A percentile compares a stretch with the other conserved stretches of the same genome.
These are phyloP conservation scores for Trachelus tabidus DNA, from an alignment of 2,888 invertebrate genomes.

Conservation along the genomic window DNA sequence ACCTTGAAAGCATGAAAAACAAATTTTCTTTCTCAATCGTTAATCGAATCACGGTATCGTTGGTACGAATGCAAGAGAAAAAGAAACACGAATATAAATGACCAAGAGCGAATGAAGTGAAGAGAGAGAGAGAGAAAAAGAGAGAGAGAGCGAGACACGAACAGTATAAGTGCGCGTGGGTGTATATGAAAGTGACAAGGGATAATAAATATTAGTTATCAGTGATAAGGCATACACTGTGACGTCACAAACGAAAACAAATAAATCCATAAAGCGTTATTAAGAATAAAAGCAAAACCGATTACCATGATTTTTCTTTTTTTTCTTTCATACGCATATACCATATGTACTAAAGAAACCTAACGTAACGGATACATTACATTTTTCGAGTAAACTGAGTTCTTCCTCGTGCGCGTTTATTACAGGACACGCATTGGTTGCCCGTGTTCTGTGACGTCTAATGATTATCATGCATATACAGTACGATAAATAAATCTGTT, in stretches of 20 bases:
- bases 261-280: not conserved
- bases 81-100: not conserved
- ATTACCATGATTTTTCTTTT: not conserved
- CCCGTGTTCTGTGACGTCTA: not conserved
- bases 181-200: not conserved
- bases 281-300: not conserved
- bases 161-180: not conserved
- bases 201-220: not conserved
- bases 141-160: not conserved
- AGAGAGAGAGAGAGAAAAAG: not conserved
- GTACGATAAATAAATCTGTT: slow-evolving; percentile 14
- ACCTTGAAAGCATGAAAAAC: not conserved
- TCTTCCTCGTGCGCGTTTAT: not conserved
- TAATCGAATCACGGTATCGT: not conserved
- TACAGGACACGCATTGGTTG: not conserved
- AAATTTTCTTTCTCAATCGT: not conserved
- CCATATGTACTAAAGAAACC: not conserved
- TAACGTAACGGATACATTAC: not conserved
- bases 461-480: not conserved
- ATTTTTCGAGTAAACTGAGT: not conserved
- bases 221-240: not conserved
- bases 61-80: not conserved
- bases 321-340: not conserved
- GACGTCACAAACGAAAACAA: not conserved
- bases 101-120: not conserved